Base-by-base conservation (phyloP, 2,888 invertebrate genomes). In the Thymelicus sylvestris region DNA sequence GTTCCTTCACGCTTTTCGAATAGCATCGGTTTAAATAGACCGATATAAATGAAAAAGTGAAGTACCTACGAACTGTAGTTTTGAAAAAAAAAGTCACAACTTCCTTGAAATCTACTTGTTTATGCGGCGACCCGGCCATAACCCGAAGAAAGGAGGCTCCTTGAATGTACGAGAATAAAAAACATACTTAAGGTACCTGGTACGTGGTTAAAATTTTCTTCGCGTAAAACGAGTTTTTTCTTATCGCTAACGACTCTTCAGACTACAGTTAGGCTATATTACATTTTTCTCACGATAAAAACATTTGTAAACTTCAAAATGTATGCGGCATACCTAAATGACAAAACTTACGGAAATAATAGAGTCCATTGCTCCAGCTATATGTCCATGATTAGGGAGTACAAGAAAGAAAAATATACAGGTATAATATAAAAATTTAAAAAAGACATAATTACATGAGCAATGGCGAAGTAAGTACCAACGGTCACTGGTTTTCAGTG, bases 151-250 rank as follows among this genome's bases (percentile, higher is more conserved):
- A 55, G 52, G 10, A 3, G 24, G 38, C 57, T 55, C 57, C 57
- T 38, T 57, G 13, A 57, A 57, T 57, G 57, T 38, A 57, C 38
- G 57, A 57, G 57, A 57, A 57, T 38, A 38, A 57, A 57, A 57
- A 57, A 31, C 55, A 31, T 12, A 12, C 57, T 10, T 19, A 24
- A 15, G 13, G 15, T n/a, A n/a, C n/a, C n/a, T 0, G 0, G 15
- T 57, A 57, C 13, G 38, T 13, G 57, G 57, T 57, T 38, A 13
- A 57, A 57, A 55, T 24, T 38, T 57, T 57, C 13, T 38, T n/a
- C 1, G 57, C 38, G 52, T 8, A 19, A 52, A 52, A 52, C 19
- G 15, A 50, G 50, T 50, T 50, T 50, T 15, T 41, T 19, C 52
- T 19, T 52, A 19, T 52, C 19, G 52, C 3, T 52, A 52, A 52